phyloP scores from a whole-genome alignment of 1,140 invertebrate species.

The Drosophila tani region DNA sequence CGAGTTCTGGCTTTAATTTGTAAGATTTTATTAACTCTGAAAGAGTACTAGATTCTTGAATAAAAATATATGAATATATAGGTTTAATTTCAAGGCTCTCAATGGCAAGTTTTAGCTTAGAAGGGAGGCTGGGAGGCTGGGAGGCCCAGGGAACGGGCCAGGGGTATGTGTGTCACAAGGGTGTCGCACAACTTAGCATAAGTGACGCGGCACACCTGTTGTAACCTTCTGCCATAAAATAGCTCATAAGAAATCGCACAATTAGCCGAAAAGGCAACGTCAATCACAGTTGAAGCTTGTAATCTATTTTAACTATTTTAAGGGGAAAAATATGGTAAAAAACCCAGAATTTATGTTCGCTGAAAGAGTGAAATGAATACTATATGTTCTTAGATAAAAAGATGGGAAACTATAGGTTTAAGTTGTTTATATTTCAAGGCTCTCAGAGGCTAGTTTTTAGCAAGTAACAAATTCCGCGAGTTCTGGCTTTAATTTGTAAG shows the following conservation, averaged over 20 bases:
- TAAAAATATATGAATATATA: no score
- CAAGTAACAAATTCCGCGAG: background rate
- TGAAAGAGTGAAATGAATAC: background rate
- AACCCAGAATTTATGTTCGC: background rate
- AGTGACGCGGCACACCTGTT: constrained; percentile 16
- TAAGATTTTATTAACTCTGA: background rate
- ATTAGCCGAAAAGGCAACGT: constrained; percentile 14
- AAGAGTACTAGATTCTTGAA: no score
- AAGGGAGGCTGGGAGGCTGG: background rate
- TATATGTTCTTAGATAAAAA: background rate
- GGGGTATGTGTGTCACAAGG: constrained; percentile 10
- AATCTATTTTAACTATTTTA: background rate
- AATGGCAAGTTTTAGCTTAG: no score
- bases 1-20: background rate
- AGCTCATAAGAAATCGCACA: background rate
- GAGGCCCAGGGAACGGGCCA: no score
- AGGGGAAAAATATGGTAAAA: background rate
- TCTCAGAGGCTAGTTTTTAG: background rate
- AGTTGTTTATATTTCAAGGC: background rate
- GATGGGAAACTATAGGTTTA: background rate
- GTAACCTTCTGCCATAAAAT: constrained; percentile 22
- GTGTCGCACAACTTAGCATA: constrained; percentile 16
- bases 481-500: background rate
- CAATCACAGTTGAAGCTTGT: background rate
- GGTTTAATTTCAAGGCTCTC: no score